phyloP scores from a whole-genome alignment of 2,888 invertebrate genomes.

The Andrena minutula region DNA sequence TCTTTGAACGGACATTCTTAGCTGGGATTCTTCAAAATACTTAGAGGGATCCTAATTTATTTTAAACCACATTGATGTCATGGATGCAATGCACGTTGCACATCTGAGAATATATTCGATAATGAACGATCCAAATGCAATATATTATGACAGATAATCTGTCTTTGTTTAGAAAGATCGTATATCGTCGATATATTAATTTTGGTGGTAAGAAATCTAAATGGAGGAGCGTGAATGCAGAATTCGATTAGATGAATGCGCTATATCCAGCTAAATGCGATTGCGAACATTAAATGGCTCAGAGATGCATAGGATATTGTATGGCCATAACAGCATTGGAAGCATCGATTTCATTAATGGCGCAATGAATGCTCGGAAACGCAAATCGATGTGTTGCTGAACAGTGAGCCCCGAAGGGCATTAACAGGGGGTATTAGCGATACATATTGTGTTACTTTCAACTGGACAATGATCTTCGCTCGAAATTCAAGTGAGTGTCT shows the following conservation, averaged over 20 bases:
- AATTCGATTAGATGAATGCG: not conserved
- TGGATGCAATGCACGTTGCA: too few relatives aligned
- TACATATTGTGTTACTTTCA: conserved; percentile 1
- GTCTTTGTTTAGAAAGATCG: not conserved
- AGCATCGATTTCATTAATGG: conserved; percentile 14
- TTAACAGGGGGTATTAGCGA: conserved; percentile 8
- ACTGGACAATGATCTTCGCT: conserved; percentile 9
- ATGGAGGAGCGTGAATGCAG: not conserved
- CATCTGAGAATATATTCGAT: too few relatives aligned
- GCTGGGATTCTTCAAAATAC: too few relatives aligned
- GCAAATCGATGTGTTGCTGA: conserved; percentile 8
- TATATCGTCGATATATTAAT: not conserved
- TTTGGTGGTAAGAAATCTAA: not conserved
- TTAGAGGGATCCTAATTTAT: too few relatives aligned
- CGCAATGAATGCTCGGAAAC: conserved; percentile 18
- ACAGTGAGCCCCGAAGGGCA: not conserved
- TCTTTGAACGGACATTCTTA: too few relatives aligned
- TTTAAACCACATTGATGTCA: too few relatives aligned
- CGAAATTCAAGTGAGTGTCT: not conserved
- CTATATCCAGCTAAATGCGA: not conserved
- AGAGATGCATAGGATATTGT: not conserved
- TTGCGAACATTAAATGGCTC: conserved; percentile 4
- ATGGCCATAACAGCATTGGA: conserved; percentile 6
- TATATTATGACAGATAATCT: too few relatives aligned
- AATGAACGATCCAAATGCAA: too few relatives aligned